Percentiles rank a stretch among this genome's conserved stretches.
Conservation (phyloP, 2,113 vertebrate genomes). For the Aythya baeri region DNA sequence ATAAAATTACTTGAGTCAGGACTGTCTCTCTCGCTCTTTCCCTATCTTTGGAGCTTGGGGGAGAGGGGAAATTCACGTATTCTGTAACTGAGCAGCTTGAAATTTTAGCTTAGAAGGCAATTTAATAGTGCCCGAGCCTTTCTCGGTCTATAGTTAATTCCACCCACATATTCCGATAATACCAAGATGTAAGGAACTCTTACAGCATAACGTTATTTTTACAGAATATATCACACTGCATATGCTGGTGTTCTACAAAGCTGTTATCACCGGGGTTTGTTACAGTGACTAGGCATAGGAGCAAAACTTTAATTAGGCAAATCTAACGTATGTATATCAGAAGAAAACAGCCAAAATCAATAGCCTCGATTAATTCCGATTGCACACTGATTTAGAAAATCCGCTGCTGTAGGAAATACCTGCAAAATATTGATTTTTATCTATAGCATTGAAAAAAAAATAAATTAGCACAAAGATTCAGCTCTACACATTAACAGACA, state of each 20-base stretch:
- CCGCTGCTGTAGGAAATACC: background rate
- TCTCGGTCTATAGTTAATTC: background rate
- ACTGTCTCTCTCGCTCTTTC: background rate
- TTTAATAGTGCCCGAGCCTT: background rate
- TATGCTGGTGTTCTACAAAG: background rate
- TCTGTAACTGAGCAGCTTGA: background rate
- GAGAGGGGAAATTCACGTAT: background rate
- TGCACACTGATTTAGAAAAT: background rate
- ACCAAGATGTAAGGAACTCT: background rate
- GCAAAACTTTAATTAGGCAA: background rate
- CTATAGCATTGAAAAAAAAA: background rate
- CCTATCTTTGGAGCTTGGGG: accelerated
- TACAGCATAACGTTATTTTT: background rate
- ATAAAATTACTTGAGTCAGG: background rate
- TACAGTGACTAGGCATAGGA: background rate
- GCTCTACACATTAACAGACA: background rate
- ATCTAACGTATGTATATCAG: background rate
- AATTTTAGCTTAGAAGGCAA: background rate
- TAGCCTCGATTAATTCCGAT: background rate
- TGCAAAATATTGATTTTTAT: background rate
- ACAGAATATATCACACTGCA: background rate
- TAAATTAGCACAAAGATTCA: background rate
- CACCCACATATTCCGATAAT: background rate
- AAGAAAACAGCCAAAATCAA: background rate
- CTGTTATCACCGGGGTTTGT: background rate